Evolutionary conservation across 1,140 invertebrate genomes (phyloP), one percentile per base, ranked within the genome.

Genomic region (Oreohelix idahoensis): DNA sequence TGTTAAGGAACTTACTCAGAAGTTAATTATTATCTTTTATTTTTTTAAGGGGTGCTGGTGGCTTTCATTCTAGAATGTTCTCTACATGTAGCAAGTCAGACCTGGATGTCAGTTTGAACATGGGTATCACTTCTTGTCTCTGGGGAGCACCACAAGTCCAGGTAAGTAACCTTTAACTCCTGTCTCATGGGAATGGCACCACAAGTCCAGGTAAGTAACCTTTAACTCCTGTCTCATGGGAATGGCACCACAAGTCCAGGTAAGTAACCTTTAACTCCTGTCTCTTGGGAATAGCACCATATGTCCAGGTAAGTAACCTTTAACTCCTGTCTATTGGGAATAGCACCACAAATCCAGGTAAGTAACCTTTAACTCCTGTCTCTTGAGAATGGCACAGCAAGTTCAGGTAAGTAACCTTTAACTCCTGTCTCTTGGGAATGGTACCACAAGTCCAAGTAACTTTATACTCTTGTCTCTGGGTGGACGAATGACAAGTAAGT

Each of bases 51-150:
- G 83, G 79, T 38, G 74, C 79, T 51, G 78, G 76, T 36, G 89
- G 87, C 11, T 79, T 86, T 17, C 88, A 90, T 76, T 89, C 91
- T 17, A 81, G 90, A 42, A 87, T 86, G 84, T 92, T 91, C 83
- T 91, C 91, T 23, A 84, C 83, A 17, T 92, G 91, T 76, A 92
- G 90, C 81, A 73, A 78, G 45, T 84, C 85, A 42, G 88, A 91
- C 79, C 81, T 90, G 49, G 87, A 90, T 63, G 86, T 87, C 23
- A 84, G 87, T 26, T 73, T 90, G 0, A 87, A 81, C 69, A 88
- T 90, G 86, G 89, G 88, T 15, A 89, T 92, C 17, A 87, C 88
- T 20, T 88, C 87, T 32, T 92, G 91, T 86, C 86, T 91, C 38
- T 78, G 84, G 74, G 88, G 86, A 29, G 84, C 81, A 11, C 77